A percentile compares a stretch with the other conserved stretches of the same genome.
Conservation (phyloP, 2,888 invertebrate genomes). For the Ptychoptera albimana region DNA sequence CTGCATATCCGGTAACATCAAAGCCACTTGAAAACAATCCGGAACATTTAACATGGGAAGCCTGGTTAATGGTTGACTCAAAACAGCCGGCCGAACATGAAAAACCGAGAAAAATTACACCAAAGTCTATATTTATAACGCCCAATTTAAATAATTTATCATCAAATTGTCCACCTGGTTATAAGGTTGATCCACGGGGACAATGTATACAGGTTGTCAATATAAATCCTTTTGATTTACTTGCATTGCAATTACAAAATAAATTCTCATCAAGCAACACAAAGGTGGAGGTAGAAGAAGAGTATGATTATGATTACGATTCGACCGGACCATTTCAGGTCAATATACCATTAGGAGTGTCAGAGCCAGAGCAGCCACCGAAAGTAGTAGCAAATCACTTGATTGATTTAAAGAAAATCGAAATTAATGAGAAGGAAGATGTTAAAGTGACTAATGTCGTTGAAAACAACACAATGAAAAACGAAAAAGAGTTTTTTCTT, state of each 20-base stretch:
- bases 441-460: slow-evolving; percentile 1
- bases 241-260: slow-evolving; percentile 15
- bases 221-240: slow-evolving; percentile 16
- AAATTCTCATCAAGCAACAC: slow-evolving; percentile 13
- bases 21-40: slow-evolving; percentile 28
- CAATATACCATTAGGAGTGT: slow-evolving; percentile 25
- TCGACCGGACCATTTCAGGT: slow-evolving; percentile 24
- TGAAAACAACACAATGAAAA: background rate
- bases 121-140: slow-evolving; percentile 29
- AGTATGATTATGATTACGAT: slow-evolving; percentile 18
- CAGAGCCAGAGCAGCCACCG: too few species aligned
- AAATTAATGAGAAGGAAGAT: slow-evolving; percentile 2
- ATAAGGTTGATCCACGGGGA: slow-evolving; percentile 19
- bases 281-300: slow-evolving; percentile 7
- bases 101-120: slow-evolving; percentile 27
- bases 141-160: slow-evolving; percentile 14
- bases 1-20: slow-evolving; percentile 27
- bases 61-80: slow-evolving; percentile 23
- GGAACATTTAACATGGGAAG: slow-evolving; percentile 28
- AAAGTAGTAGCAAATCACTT: too few species aligned
- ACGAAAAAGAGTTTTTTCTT: too few species aligned
- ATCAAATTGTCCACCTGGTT: slow-evolving; percentile 23
- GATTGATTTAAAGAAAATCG: background rate
- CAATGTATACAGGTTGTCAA: slow-evolving; percentile 25
- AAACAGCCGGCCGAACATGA: slow-evolving; percentile 17